These are phyloP conservation scores for Aplodontia rufa DNA, from an alignment of 2,113 vertebrate species.

Conservation along the genomic window DNA sequence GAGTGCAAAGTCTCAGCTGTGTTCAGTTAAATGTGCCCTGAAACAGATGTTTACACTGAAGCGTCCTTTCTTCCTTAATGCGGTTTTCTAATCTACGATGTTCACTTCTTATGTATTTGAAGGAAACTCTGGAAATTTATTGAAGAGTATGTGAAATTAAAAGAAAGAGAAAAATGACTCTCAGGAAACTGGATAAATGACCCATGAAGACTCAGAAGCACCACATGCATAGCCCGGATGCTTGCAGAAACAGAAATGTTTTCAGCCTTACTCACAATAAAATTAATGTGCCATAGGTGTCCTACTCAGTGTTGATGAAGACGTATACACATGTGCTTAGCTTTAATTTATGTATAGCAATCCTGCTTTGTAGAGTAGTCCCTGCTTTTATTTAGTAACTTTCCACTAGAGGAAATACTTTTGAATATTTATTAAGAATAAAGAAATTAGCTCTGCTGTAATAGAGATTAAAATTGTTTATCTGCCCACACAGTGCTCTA, in stretches of 20 bases:
- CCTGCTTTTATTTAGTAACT: slow-evolving; percentile 8
- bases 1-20: neutral
- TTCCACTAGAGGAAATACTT: neutral
- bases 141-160: neutral
- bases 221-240: fast-evolving
- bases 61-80: neutral
- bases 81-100: neutral
- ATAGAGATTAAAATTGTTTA: neutral
- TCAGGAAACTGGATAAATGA: neutral
- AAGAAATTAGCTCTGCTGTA: neutral
- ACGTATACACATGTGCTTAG: fast-evolving
- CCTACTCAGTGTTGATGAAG: neutral
- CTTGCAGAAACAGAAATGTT: neutral
- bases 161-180: neutral
- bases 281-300: neutral
- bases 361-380: neutral
- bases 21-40: neutral
- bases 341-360: neutral
- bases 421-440: neutral
- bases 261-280: neutral
- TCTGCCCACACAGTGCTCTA: neutral
- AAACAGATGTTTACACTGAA: neutral
- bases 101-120: neutral
- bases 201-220: neutral
- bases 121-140: slow-evolving; percentile 54